phyloP scores from a whole-genome alignment of 2,113 vertebrate genomes.

The Forbesichthys papilliferus region DNA sequence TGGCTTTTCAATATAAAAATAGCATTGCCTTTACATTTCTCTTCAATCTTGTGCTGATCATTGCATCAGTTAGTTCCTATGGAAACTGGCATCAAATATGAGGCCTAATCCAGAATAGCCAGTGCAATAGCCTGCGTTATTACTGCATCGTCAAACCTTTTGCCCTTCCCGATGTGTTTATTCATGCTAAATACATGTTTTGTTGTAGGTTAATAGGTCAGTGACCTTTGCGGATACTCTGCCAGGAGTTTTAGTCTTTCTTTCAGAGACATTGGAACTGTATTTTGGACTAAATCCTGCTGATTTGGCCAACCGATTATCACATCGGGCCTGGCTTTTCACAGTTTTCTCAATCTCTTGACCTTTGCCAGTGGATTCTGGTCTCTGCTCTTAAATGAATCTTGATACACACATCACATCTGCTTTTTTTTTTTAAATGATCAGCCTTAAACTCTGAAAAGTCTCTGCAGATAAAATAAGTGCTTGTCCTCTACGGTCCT shows the following conservation, averaged over 20 bases:
- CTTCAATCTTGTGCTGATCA: conserved; percentile 44
- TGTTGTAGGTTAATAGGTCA: conserved; percentile 18
- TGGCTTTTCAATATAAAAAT: conserved; percentile 43
- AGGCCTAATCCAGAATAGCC: conserved; percentile 41
- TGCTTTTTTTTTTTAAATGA: conserved; percentile 19
- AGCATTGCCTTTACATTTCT: conserved; percentile 38
- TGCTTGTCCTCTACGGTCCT: conserved; percentile 17
- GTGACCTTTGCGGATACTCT: conserved; percentile 11
- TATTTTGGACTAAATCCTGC: conserved; percentile 31
- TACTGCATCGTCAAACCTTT: not conserved
- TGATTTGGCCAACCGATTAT: conserved; percentile 51
- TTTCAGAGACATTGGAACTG: conserved; percentile 26
- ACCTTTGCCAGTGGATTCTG: conserved; percentile 61
- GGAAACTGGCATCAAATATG: conserved; percentile 67
- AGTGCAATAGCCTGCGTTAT: conserved; percentile 30
- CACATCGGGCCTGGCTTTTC: conserved; percentile 61
- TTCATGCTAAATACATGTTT: conserved; percentile 32
- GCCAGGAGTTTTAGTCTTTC: conserved; percentile 21
- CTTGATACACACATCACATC: conserved; percentile 29
- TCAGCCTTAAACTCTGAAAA: conserved; percentile 21
- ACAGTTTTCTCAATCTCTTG: conserved; percentile 50
- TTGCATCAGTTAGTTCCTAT: conserved; percentile 69
- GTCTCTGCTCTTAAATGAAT: conserved; percentile 35
- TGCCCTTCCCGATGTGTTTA: conserved; percentile 26
- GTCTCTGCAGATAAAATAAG: conserved; percentile 24